These are phyloP conservation scores for Drosophila azteca DNA, from an alignment of 1,140 invertebrate species.

Conservation along the genomic window DNA sequence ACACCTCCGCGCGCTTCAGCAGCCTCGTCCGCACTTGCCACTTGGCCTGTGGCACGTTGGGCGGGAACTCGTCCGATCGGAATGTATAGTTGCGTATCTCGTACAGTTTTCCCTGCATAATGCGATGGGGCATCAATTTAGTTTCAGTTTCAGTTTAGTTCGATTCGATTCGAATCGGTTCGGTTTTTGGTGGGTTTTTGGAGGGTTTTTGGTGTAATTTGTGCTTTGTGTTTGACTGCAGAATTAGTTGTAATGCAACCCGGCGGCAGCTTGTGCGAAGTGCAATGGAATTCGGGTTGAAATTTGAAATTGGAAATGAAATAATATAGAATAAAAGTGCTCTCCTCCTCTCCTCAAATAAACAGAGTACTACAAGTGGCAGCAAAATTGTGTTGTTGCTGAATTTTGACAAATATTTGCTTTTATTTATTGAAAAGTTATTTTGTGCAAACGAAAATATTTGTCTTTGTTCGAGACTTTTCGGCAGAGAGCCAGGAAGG, in stretches of 20 bases:
- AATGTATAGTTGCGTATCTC: conserved; percentile 58
- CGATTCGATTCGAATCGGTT: no score
- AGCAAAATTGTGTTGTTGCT: no score
- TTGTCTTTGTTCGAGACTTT: conserved; percentile 11
- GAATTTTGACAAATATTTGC: conserved; percentile 51
- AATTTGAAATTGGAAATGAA: conserved; percentile 7
- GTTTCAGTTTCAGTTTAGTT: no score
- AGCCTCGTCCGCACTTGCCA: conserved; percentile 39
- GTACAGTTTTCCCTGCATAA: conserved; percentile 51
- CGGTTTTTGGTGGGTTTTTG: not conserved
- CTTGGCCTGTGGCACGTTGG: conserved; percentile 29
- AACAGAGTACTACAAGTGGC: no score
- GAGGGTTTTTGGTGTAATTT: conserved; percentile 16
- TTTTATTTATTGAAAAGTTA: conserved; percentile 51
- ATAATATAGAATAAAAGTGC: no score
- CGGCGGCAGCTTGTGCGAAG: not conserved
- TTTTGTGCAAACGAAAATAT: conserved; percentile 28
- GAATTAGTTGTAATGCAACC: conserved; percentile 25
- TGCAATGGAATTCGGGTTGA: conserved; percentile 9
- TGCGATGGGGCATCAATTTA: conserved; percentile 31
- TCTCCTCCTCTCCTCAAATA: no score
- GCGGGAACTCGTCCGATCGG: conserved; percentile 40
- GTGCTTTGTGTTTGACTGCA: conserved; percentile 21
- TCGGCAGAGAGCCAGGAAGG: not conserved
- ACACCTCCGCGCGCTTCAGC: conserved; percentile 13